Evolutionary conservation across 2,797 vertebrate species (phyloP).

Genomic region (Muscicapa comitata): DNA sequence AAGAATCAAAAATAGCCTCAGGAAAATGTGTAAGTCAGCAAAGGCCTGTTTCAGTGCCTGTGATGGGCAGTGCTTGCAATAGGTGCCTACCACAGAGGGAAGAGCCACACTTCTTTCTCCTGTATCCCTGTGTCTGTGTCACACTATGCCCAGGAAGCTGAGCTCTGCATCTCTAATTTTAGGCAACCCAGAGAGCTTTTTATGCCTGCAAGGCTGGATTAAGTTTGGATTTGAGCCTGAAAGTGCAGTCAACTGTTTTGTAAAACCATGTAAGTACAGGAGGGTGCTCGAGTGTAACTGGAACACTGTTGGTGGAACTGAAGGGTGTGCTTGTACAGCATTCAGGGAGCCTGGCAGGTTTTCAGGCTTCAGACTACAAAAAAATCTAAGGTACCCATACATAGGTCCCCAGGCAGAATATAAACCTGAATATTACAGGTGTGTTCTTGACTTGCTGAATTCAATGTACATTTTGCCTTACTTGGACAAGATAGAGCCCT

Average conservation of each 20-base stretch:
- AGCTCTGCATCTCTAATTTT: background rate
- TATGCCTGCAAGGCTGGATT: background rate
- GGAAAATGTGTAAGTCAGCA: background rate
- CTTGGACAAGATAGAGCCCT: background rate
- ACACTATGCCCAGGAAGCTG: background rate
- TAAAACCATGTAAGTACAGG: rapidly evolving
- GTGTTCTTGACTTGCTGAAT: rapidly evolving
- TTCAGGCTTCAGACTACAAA: background rate
- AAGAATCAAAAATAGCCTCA: background rate
- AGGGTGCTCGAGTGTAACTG: background rate
- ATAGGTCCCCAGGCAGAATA: background rate
- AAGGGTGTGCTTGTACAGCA: background rate
- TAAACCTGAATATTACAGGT: background rate
- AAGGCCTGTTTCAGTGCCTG: background rate
- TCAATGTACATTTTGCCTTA: background rate
- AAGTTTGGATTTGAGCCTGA: background rate
- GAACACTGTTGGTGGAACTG: background rate
- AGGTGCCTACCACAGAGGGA: background rate
- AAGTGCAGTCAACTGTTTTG: background rate
- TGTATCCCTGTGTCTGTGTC: background rate
- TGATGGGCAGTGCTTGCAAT: background rate
- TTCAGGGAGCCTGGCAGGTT: background rate
- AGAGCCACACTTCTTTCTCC: background rate
- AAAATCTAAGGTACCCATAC: background rate
- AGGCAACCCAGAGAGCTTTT: background rate